phyloP scores from a whole-genome alignment of 2,888 invertebrate genomes.

The Lepidochitona cinerea region DNA sequence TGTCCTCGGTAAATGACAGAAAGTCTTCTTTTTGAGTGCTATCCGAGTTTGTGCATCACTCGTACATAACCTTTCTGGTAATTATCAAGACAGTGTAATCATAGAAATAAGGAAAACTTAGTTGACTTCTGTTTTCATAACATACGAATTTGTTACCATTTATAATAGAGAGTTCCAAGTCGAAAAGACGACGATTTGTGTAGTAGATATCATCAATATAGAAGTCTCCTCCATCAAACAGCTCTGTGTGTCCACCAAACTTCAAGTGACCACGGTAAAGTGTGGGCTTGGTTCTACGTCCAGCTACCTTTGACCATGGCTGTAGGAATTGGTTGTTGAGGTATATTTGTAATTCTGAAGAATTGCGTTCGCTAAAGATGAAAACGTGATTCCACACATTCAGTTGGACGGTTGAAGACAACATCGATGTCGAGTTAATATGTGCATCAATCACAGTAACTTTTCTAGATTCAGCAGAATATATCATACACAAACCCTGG shows the following conservation, averaged over 20 bases:
- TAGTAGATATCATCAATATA: not conserved
- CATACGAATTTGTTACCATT: no score
- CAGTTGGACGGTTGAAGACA: not conserved
- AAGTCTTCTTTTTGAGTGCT: no score
- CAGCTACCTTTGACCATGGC: not conserved
- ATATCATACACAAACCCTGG: not conserved
- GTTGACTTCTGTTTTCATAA: no score
- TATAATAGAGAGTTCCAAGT: not conserved
- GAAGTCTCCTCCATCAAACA: not conserved
- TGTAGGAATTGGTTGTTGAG: not conserved
- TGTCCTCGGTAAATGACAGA: no score
- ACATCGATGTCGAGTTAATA: not conserved
- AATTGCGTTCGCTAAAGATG: not conserved
- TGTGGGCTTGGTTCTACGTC: not conserved
- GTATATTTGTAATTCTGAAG: not conserved
- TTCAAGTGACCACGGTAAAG: not conserved
- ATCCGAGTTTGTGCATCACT: no score
- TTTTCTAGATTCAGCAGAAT: not conserved
- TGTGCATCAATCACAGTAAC: not conserved
- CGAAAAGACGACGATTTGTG: not conserved
- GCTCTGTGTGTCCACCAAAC: not conserved
- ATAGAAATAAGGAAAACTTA: no score
- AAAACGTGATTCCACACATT: not conserved
- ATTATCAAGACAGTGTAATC: no score
- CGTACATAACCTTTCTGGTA: no score